A percentile compares a stretch with the other conserved stretches of the same genome.
These are phyloP conservation scores for Ladona fulva DNA, from an alignment of 1,140 invertebrate genomes.

Conservation along the genomic window DNA sequence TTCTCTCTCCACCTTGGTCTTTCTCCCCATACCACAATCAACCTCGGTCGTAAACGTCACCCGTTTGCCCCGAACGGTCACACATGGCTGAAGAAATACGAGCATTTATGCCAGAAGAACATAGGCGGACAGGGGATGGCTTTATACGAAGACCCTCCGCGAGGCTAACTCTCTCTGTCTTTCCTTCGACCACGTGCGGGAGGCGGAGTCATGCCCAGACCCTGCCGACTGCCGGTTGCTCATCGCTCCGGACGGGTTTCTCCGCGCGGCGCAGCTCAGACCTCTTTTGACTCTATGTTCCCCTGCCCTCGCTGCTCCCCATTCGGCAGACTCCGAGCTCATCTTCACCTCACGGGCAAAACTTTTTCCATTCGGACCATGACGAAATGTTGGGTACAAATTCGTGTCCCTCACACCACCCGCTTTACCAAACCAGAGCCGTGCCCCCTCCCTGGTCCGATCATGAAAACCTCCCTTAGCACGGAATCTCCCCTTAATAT, in stretches of 20 bases:
- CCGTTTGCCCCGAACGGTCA: slow-evolving; percentile 17
- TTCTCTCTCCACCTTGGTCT: neutral
- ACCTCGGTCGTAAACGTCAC: neutral
- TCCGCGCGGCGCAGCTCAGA: neutral
- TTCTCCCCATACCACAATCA: neutral
- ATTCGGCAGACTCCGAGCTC: neutral
- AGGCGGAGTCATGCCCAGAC: no score
- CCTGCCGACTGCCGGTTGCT: no score
- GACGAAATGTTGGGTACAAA: neutral
- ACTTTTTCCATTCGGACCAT: slow-evolving; percentile 7
- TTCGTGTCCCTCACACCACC: neutral
- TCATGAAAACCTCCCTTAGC: slow-evolving; percentile 11
- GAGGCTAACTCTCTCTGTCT: neutral
- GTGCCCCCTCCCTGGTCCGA: neutral
- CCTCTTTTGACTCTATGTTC: neutral
- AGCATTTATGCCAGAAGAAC: slow-evolving; percentile 15
- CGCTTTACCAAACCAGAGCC: neutral
- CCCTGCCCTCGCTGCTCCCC: neutral
- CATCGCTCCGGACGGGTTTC: no score
- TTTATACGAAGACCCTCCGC: neutral
- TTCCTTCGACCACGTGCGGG: neutral
- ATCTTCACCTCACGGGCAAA: neutral
- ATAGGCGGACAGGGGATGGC: slow-evolving; percentile 13
- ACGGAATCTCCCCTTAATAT: neutral
- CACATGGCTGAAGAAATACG: slow-evolving; percentile 25